These are phyloP conservation scores for Ernsta delagoae DNA, from an alignment of 2,888 invertebrate genomes.

Conservation along the genomic window DNA sequence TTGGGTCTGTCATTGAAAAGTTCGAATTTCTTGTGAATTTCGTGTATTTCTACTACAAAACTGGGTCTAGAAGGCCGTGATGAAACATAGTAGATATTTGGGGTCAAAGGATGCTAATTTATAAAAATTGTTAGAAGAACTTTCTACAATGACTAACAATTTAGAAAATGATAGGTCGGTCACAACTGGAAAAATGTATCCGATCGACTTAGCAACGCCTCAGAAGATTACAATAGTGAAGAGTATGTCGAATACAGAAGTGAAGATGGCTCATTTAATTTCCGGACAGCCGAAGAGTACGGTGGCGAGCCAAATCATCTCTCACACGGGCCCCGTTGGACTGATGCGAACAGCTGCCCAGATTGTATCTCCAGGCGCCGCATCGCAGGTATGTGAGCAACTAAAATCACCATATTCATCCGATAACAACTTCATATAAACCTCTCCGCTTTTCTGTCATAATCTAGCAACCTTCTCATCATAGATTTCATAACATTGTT, in stretches of 20 bases:
- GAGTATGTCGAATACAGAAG: conserved; percentile 72
- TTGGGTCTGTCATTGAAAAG: conserved; percentile 45
- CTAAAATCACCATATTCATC: background rate
- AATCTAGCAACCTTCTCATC: background rate
- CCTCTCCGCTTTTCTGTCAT: background rate
- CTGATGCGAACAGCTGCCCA: conserved; percentile 78
- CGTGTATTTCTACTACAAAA: conserved; percentile 11
- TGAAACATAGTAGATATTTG: conserved; percentile 26
- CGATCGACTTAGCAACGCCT: conserved; percentile 82
- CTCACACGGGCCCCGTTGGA: conserved; percentile 68
- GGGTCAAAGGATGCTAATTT: conserved; percentile 8
- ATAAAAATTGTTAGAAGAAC: conserved; percentile 9
- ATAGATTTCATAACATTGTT: background rate
- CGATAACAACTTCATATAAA: background rate
- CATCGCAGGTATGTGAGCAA: conserved; percentile 64
- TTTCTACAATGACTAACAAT: conserved; percentile 73
- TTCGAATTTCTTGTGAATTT: conserved; percentile 43
- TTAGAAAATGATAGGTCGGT: conserved; percentile 84
- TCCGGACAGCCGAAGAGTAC: conserved; percentile 70
- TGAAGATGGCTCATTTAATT: conserved; percentile 79
- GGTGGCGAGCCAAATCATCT: conserved; percentile 67
- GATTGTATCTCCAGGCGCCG: conserved; percentile 74
- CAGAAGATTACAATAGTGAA: conserved; percentile 82
- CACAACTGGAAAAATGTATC: conserved; percentile 83
- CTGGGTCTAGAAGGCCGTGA: conserved; percentile 11